Evolutionary conservation across 2,797 vertebrate species (phyloP).

Genomic region (Poeciliopsis paucimaculata): DNA sequence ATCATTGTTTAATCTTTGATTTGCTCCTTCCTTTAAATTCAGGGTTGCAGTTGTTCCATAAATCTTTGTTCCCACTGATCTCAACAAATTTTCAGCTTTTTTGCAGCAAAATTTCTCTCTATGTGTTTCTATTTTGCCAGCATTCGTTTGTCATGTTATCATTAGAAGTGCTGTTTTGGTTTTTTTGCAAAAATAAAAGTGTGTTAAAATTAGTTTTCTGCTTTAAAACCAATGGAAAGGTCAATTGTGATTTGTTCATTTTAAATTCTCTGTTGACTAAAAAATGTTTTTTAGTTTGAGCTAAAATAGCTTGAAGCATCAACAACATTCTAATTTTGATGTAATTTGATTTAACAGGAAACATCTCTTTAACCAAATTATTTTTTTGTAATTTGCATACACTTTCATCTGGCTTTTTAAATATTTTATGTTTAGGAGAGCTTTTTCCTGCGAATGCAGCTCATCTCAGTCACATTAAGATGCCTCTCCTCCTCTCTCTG

Average conservation of each 20-base stretch:
- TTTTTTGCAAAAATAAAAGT: neutral
- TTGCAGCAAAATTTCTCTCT: neutral
- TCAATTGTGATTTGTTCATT: neutral
- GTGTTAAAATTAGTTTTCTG: neutral
- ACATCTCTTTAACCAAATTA: neutral
- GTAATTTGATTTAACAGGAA: neutral
- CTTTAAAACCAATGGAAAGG: neutral
- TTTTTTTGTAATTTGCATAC: neutral
- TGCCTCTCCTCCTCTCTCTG: constrained; percentile 37
- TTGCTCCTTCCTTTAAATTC: neutral
- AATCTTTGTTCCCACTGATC: neutral
- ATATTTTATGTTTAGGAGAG: constrained; percentile 18
- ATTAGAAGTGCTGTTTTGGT: neutral
- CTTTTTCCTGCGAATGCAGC: constrained; percentile 12
- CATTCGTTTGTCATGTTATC: neutral
- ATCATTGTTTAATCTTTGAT: neutral
- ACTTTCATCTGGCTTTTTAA: constrained; percentile 1
- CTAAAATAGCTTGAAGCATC: neutral
- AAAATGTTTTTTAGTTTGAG: neutral
- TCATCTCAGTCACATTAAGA: constrained; percentile 41
- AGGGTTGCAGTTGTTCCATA: neutral
- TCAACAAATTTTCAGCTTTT: neutral
- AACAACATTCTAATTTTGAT: neutral
- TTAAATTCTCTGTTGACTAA: neutral
- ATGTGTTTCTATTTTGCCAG: neutral